These are phyloP conservation scores for Trichopoda pennipes DNA, from an alignment of 2,888 invertebrate species.

Conservation along the genomic window DNA sequence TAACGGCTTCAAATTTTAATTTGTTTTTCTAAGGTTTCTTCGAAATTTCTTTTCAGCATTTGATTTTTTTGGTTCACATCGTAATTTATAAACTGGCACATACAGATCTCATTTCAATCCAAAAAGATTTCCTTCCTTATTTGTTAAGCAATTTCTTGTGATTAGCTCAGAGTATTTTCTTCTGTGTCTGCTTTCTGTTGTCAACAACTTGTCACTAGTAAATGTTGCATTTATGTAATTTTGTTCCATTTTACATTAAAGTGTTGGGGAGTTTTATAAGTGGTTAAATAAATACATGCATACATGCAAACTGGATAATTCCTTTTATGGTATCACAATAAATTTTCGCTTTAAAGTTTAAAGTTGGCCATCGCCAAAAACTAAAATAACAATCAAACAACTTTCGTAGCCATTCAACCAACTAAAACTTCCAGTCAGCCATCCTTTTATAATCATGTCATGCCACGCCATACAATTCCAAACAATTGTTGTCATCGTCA, in stretches of 20 bases:
- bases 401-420: slow-evolving; percentile 37
- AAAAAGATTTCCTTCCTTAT: slow-evolving; percentile 3
- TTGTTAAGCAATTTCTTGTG: slow-evolving; percentile 12
- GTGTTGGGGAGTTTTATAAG: slow-evolving; percentile 52
- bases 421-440: slow-evolving; percentile 58
- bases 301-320: slow-evolving; percentile 57
- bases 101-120: slow-evolving; percentile 31
- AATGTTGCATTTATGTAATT: slow-evolving; percentile 3
- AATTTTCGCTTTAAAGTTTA: slow-evolving; percentile 61
- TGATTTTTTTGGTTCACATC: too few relatives aligned
- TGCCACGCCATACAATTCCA: slow-evolving; percentile 24
- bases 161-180: slow-evolving; percentile 26
- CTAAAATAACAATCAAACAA: slow-evolving; percentile 29
- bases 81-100: background rate
- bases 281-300: slow-evolving; percentile 46
- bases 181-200: slow-evolving; percentile 42
- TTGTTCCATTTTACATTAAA: slow-evolving; percentile 31
- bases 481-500: slow-evolving; percentile 27
- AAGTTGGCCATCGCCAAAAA: slow-evolving; percentile 66
- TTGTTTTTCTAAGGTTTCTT: too few relatives aligned
- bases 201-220: slow-evolving; percentile 63
- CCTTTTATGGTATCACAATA: slow-evolving; percentile 68
- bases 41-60: too few relatives aligned
- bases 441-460: slow-evolving; percentile 56
- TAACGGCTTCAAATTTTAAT: too few relatives aligned